Conservation (phyloP, 1,140 invertebrate genomes). For the Asbolus verrucosus region DNA sequence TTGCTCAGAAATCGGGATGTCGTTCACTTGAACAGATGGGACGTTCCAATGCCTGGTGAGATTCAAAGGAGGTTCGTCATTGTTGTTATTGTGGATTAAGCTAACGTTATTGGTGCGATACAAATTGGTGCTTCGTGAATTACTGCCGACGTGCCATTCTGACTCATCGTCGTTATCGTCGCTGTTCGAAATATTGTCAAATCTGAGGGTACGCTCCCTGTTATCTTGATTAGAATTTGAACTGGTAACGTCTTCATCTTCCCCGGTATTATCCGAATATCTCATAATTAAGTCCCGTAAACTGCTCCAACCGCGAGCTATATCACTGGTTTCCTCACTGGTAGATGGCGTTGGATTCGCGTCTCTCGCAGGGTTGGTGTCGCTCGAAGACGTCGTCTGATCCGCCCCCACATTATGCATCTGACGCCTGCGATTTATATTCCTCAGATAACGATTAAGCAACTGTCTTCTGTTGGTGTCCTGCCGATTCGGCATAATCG, state of each 20-base stretch:
- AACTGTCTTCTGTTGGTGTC: conserved; percentile 56
- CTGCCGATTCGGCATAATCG: conserved; percentile 55
- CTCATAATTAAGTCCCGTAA: conserved; percentile 47
- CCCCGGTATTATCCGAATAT: conserved; percentile 45
- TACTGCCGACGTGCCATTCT: conserved; percentile 48
- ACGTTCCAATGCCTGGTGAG: conserved; percentile 62
- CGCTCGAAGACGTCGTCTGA: conserved; percentile 4
- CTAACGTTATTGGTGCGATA: conserved; percentile 56
- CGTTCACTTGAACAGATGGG: conserved; percentile 72
- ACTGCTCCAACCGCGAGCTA: conserved; percentile 15
- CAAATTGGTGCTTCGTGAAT: conserved; percentile 34
- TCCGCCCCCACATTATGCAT: neutral
- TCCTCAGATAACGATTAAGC: conserved; percentile 50
- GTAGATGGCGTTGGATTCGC: conserved; percentile 6
- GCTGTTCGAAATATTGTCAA: neutral
- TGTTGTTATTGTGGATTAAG: conserved; percentile 37
- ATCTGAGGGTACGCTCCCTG: neutral
- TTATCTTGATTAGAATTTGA: conserved; percentile 11
- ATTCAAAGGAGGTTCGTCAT: conserved; percentile 31
- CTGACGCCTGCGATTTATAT: conserved; percentile 17
- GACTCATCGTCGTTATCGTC: conserved; percentile 50
- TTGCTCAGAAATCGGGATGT: conserved; percentile 63
- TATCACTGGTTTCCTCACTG: conserved; percentile 7
- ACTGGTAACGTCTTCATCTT: conserved; percentile 18
- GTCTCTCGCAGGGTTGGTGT: conserved; percentile 18